Base-by-base conservation (phyloP, 1,140 invertebrate species). In the Platyscapa corneri region DNA sequence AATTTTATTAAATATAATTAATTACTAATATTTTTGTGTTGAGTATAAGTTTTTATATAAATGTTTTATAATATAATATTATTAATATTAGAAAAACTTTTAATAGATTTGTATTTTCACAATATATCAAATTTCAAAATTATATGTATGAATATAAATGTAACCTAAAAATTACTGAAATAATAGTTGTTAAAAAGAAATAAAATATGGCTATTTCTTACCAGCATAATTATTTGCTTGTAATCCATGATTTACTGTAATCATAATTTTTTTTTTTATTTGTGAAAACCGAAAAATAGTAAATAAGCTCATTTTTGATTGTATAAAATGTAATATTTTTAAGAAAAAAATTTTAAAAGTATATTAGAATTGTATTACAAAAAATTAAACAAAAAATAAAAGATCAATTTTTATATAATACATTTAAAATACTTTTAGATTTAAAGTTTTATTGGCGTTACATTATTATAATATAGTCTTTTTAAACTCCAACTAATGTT, bases 211-310 rank as follows among this genome's bases (percentile, higher is more conserved):
- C n/a, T 32, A 64, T 10, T n/a, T 18, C 39, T 81, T 87, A 90
- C 89, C 85, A 87, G 85, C 87, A 86, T 88, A 89, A 67, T 64
- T 75, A 53, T 86, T 87, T 10, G 64, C 34, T 81, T 88, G 86
- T 72, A 89, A 46, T 0, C 65, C 39, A 78, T 85, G 87, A 65
- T 88, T 86, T 30, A 82, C 32, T 14, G n/a, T n/a, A n/a, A 88
- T 78, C 64, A 86, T 87, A 80, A 87, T 76, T 32, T 85, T 83
- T 27, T 79, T 82, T 88, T 81, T 82, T 42, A 88, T 72, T 46
- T 64, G 70, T 1, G 85, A 84, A 27, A 88, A 46, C 23, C 86
- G 85, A 20, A 70, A 86, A 85, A 83, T 16, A 23, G 60, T 37
- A 32, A 86, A 82, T 53, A 88, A 18, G 85, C 32, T 89, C 87